These are phyloP conservation scores for Drosophila antonietae DNA, from an alignment of 2,888 invertebrate species.

Conservation along the genomic window DNA sequence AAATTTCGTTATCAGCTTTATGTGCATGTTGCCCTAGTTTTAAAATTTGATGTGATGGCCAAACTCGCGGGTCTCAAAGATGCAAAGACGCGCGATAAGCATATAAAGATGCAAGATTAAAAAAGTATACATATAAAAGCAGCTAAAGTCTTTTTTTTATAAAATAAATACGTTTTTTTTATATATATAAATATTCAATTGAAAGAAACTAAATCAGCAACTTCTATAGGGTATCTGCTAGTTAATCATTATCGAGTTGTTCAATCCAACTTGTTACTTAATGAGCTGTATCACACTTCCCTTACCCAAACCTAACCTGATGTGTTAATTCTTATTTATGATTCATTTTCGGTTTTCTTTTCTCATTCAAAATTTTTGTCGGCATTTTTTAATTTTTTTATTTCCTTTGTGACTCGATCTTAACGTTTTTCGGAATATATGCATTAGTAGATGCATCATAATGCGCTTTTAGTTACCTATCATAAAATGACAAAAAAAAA, in stretches of 20 bases:
- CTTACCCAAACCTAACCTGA: slow-evolving; percentile 1
- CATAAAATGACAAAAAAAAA: slow-evolving; percentile 32
- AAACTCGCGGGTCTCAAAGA: slow-evolving; percentile 13
- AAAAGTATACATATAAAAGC: not conserved
- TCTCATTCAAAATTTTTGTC: slow-evolving; percentile 14
- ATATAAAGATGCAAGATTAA: slow-evolving; percentile 3
- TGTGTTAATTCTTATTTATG: slow-evolving; percentile 11
- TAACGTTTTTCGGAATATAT: slow-evolving; percentile 7
- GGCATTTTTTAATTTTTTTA: slow-evolving; percentile 19
- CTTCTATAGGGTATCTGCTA: not conserved
- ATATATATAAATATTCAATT: not conserved
- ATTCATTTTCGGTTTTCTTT: slow-evolving; percentile 8
- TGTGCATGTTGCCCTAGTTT: slow-evolving; percentile 68
- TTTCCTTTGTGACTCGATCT: slow-evolving; percentile 10
- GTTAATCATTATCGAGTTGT: not conserved
- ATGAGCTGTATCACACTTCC: not conserved
- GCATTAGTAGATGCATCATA: slow-evolving; percentile 6
- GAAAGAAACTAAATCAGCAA: not conserved
- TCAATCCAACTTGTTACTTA: not conserved
- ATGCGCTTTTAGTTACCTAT: slow-evolving; percentile 24
- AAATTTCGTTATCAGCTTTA: slow-evolving; percentile 56
- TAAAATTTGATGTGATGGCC: slow-evolving; percentile 28
- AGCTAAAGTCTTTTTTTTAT: not conserved
- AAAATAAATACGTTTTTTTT: not conserved
- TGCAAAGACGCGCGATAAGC: slow-evolving; percentile 3